Evolutionary conservation across 2,113 vertebrate species (phyloP), one percentile per base, ranked within the genome.

Genomic region (Leuciscus idus): DNA sequence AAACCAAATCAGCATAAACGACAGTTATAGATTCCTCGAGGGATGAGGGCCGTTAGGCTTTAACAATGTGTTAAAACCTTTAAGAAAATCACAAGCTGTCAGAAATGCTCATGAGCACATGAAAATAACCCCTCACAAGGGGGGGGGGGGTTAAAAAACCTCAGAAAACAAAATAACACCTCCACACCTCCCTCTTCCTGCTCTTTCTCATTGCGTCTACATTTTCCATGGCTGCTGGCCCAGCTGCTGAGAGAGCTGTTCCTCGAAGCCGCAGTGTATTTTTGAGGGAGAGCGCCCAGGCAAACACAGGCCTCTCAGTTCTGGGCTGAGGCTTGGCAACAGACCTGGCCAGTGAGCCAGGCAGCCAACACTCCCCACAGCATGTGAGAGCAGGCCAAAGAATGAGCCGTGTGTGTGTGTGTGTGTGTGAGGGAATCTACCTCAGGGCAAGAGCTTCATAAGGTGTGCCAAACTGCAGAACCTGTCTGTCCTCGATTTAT

Each of bases 231-330:
- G 84, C 90, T 92, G 91, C 88, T 90, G 89, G 93, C 92, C 93
- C 93, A 85, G 92, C 90, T 96, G 94, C 95, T 96, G 95, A 96
- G 95, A 94, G 92, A 92, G 93, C 94, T 94, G 92, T 95, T 96
- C 94, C 92, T 92, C 81, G 89, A 95, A 94, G 95, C 94, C 92
- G 48, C 94, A 94, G 93, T 95, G 93, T 95, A 95, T 95, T 95
- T 94, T 94, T 90, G 94, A 91, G 89, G 90, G 89, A 92, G 92
- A 92, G 92, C 84, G 87, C 30, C 17, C 43, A 66, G 72, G 80
- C 61, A 84, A 55, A 77, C 73, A 57, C 62, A 77, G 93, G 92
- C 90, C 92, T 93, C 92, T 88, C 92, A 92, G 90, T 93, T 89
- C 89, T 91, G 39, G 90, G 92, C 90, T 93, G 87, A 89, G 92